Conservation (phyloP, 2,888 invertebrate genomes). For the Geotrupes spiniger region DNA sequence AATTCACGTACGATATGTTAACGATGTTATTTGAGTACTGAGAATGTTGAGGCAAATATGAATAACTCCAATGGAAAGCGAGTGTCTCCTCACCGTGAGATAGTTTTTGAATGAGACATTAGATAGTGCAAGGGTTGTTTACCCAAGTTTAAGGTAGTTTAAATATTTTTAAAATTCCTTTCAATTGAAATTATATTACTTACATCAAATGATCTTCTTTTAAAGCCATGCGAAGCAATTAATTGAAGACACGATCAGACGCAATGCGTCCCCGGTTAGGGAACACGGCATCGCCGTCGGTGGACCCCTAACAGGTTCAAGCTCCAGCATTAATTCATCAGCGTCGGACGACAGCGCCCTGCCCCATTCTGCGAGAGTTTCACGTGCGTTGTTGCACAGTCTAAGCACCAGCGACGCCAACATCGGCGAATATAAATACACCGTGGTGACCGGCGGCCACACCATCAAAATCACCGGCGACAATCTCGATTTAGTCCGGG, state of each 20-base stretch:
- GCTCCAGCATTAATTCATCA: constrained; percentile 75
- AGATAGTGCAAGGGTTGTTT: too few relatives aligned
- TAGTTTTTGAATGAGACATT: too few relatives aligned
- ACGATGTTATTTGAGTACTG: too few relatives aligned
- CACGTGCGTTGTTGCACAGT: constrained; percentile 69
- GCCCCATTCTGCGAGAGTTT: constrained; percentile 53
- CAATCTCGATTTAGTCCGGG: constrained; percentile 81
- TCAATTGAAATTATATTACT: too few relatives aligned
- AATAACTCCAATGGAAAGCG: too few relatives aligned
- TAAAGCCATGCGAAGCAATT: constrained; percentile 84
- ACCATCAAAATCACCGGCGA: constrained; percentile 82
- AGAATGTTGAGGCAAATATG: too few relatives aligned
- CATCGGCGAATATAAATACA: constrained; percentile 84
- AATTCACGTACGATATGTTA: too few relatives aligned
- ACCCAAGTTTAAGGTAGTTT: too few relatives aligned
- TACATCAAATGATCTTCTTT: too few relatives aligned
- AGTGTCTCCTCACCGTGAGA: too few relatives aligned
- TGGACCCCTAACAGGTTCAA: constrained; percentile 65
- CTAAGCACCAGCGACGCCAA: constrained; percentile 81
- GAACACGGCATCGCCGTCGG: constrained; percentile 58
- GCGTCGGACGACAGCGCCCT: constrained; percentile 63
- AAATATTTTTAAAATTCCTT: constrained; percentile 10
- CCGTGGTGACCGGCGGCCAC: constrained; percentile 75
- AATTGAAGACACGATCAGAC: constrained; percentile 92
- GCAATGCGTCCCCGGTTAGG: constrained; percentile 90